Base-by-base conservation (phyloP, 2,797 vertebrate genomes). In the Protosalanx chinensis region DNA sequence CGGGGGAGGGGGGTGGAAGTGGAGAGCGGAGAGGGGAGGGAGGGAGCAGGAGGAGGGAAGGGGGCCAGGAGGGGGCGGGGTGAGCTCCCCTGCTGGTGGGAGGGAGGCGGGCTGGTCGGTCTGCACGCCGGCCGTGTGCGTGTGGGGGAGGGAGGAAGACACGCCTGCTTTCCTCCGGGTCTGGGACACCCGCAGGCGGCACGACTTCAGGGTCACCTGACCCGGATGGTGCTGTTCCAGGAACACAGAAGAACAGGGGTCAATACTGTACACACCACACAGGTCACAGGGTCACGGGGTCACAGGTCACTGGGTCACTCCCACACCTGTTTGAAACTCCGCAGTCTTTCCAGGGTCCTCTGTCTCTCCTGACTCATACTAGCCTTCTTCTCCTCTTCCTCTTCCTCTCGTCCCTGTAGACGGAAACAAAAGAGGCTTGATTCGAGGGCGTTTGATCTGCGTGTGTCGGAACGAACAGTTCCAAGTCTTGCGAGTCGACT, bases 131-230 rank as follows among this genome's bases (percentile, higher is more conserved):
- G 91, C 91, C 5, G 91, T 91, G 81, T 93, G 91, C 68, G 90
- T 92, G 5, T 84, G 85, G n/a, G 90, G 88, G 73, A 88, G 93
- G 56, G 88, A 74, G 0, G 87, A 85, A 58, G 81, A 67, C 1
- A 65, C 0, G 2, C 70, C 82, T 3, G 78, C 87, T 83, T 88
- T 95, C 88, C 92, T 94, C 84, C 92, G 90, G 33, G 88, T 80
- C 82, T 92, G 93, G 70, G 89, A 87, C 80, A 94, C 84, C 0
- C 93, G 93, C 72, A 96, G 82, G 49, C 96, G 92, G 64, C 94
- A 94, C 79, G 96, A 97, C 88, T 97, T 98, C 76, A 98, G 92
- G 61, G 95, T 94, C 81, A 98, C 94, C 88, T 99, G 97, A 20
- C 97, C 96, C 1, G 97, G 96, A 73, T 97, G 96, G 12, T 94